Evolutionary conservation across 2,797 vertebrate species (phyloP).

Genomic region (Leptodactylus fallax): DNA sequence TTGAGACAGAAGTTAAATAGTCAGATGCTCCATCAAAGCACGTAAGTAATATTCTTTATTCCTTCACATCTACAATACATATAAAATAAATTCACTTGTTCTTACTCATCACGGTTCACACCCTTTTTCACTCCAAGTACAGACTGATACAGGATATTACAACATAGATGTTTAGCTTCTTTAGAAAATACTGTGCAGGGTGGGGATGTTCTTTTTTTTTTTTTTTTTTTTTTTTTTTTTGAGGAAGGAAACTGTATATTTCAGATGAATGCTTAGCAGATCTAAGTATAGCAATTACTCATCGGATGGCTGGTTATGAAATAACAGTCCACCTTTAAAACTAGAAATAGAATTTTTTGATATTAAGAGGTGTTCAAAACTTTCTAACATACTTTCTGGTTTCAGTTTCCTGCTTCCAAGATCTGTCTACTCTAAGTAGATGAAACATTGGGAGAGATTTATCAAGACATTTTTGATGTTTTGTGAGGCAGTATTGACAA

Average conservation of each 20-base stretch:
- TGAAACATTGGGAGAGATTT: no score
- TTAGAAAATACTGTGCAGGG: not conserved
- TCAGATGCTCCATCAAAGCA: no score
- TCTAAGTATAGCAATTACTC: not conserved
- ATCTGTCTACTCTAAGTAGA: no score
- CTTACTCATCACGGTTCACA: not conserved
- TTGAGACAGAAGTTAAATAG: no score
- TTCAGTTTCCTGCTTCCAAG: no score
- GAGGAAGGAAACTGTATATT: not conserved
- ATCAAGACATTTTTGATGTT: no score
- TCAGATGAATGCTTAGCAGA: not conserved
- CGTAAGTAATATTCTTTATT: not conserved
- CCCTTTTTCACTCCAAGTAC: not conserved
- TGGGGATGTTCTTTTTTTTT: not conserved
- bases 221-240: not conserved
- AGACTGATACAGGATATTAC: conserved; percentile 2
- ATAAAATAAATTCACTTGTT: not conserved
- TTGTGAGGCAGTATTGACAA: no score
- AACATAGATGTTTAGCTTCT: not conserved
- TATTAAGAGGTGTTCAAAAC: not conserved
- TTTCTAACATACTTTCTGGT: not conserved
- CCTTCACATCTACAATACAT: not conserved
- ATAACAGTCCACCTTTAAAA: not conserved
- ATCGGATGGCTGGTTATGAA: not conserved
- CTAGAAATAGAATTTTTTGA: not conserved